Percentiles rank a stretch among this genome's conserved stretches.
These are phyloP conservation scores for Sander vitreus DNA, from an alignment of 2,113 vertebrate species.

Conservation along the genomic window DNA sequence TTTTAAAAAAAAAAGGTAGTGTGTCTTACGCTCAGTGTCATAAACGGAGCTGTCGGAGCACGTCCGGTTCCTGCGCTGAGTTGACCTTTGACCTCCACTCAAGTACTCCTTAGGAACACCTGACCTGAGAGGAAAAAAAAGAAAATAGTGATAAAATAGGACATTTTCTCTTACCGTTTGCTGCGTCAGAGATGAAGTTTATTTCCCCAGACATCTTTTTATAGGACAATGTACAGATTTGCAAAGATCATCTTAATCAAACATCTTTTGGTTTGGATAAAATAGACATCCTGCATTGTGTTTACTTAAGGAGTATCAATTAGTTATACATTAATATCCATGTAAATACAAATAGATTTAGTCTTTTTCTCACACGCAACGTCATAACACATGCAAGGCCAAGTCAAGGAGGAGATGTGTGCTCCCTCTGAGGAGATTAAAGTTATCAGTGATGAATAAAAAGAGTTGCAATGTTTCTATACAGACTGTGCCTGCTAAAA, in stretches of 20 bases:
- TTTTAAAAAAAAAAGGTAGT: background rate
- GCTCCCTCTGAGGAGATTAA: background rate
- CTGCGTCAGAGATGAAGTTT: too few relatives aligned
- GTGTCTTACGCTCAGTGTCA: conserved; percentile 62
- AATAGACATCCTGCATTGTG: background rate
- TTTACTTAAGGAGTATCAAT: background rate
- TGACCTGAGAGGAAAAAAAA: conserved; percentile 54
- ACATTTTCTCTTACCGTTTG: background rate
- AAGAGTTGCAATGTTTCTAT: too few relatives aligned
- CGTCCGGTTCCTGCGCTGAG: conserved; percentile 67
- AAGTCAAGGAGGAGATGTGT: background rate
- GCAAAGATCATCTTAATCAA: background rate
- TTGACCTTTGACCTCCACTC: conserved; percentile 64
- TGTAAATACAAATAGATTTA: background rate
- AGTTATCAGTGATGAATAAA: background rate
- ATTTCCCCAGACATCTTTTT: too few relatives aligned
- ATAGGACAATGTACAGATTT: background rate
- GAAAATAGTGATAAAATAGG: background rate
- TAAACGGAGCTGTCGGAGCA: conserved; percentile 74
- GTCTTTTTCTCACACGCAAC: too few relatives aligned
- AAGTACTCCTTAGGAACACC: conserved; percentile 63
- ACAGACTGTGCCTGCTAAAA: background rate
- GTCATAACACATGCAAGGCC: background rate
- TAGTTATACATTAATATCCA: background rate
- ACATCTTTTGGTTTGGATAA: background rate